Evolutionary conservation across 92 coral and sea anemone species (phyloP).

Genomic region (Diadumene lineata): DNA sequence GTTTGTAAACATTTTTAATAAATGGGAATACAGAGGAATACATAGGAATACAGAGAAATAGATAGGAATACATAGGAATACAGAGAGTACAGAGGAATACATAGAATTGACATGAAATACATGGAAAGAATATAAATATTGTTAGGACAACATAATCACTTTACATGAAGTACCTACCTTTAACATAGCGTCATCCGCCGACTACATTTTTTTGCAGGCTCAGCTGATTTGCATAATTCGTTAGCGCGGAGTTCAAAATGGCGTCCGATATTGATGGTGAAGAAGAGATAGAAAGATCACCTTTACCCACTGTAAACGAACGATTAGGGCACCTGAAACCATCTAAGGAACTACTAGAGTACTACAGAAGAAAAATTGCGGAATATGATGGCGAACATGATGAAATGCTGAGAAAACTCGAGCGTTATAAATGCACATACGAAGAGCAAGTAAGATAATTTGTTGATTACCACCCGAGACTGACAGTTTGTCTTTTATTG

Average conservation of each 20-base stretch:
- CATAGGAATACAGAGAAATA: too few relatives aligned
- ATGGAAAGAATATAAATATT: neutral
- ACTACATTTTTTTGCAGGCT: conserved; percentile 9
- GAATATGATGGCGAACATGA: conserved; percentile 98
- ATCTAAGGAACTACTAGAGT: conserved; percentile 91
- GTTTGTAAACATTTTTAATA: too few relatives aligned
- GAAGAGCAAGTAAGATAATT: conserved; percentile 88
- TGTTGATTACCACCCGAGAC: neutral
- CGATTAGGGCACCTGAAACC: conserved; percentile 96
- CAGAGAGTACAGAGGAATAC: too few relatives aligned
- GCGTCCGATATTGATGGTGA: conserved; percentile 54
- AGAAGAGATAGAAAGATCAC: conserved; percentile 51
- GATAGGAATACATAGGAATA: too few relatives aligned
- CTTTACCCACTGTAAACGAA: conserved; percentile 92
- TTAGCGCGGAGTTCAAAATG: conserved; percentile 75
- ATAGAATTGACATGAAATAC: neutral
- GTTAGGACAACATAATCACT: neutral
- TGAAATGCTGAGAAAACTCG: conserved; percentile 85
- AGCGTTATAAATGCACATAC: conserved; percentile 94
- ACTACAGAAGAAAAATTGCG: conserved; percentile 96
- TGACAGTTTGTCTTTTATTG: neutral
- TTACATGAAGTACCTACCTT: neutral
- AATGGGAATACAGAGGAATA: too few relatives aligned
- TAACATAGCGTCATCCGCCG: neutral
- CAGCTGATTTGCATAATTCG: conserved; percentile 6